Base-by-base conservation (phyloP, 2,888 invertebrate species). In the Strigamia crassipes region DNA sequence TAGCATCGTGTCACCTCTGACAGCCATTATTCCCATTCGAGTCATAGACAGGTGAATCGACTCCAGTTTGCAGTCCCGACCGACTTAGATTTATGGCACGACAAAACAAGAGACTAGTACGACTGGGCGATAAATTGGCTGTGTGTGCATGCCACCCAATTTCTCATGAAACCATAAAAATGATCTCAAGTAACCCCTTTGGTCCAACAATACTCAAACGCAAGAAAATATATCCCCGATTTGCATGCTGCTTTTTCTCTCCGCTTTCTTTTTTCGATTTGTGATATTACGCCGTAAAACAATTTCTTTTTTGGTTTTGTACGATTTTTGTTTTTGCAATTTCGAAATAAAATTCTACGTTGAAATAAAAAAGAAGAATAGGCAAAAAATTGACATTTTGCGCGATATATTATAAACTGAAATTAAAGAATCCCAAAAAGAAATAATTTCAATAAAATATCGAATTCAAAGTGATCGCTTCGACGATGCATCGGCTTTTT, bases 1-100 rank as follows among this genome's bases (percentile, higher is more conserved):
- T 73, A 73, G 73, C 73, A 73, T 31, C 73, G 73, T n/a, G 31
- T 73, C 73, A 73, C 73, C 73, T 73, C 31, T 73, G 73, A 73
- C 73, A 73, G 73, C 73, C 73, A 73, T 73, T 73, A 73, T 31
- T 73, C 23, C 27, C 73, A 73, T 10, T 73, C 31, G 73, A 73
- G 31, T 73, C 73, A 73, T 73, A 73, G 31, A 31, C 73, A 73
- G 73, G 73, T 73, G 73, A 73, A 73, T 73, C 73, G 73, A 73
- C 73, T 73, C 23, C 73, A 27, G 73, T 23, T 73, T 27, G 73
- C 73, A 27, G 73, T 27, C 31, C 27, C 73, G 73, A 73, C 27
- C 73, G 73, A 73, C 73, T 13, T n/a, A 15, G 73, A 73, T 73
- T 73, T 73, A 73, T 27, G 73, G 31, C 73, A n/a, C 73, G 73